Evolutionary conservation across 2,888 invertebrate species (phyloP), one percentile per base, ranked within the genome.

Genomic region (Xestia ashworthii): DNA sequence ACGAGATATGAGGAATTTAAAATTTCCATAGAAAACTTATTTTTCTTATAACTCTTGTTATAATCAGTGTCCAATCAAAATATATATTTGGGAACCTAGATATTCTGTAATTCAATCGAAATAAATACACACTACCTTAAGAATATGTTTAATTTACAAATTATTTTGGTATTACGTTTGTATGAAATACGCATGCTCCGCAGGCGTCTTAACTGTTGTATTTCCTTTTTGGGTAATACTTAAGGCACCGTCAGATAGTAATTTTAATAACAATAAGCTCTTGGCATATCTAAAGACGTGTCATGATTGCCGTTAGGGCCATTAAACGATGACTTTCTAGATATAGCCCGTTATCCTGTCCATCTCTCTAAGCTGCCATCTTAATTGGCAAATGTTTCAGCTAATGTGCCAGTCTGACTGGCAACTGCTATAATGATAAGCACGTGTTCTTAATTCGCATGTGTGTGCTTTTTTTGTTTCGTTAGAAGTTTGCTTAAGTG

Each of bases 301-400:
- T 76, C 80, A 72, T 69, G 74, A 86, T 73, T 83, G 82, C 88
- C 89, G 87, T 88, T 89, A 90, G 80, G 81, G 86, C 90, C 87
- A 92, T 92, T 91, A 91, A 87, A 81, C 78, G 93, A 92, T 92
- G 89, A 89, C 92, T 93, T 93, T 93, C 93, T 93, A 92, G 92
- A 93, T 92, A 91, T 79, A 71, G 85, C 78, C 86, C 84, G 89
- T 88, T 92, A 93, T 92, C 93, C 91, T 91, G 89, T 86, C 88
- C 87, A 91, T 91, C 91, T 87, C 68, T 76, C 74, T 58, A 65
- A 78, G 82, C 76, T 66, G 78, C 82, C 55, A 70, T 85, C 83
- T 89, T 93, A 93, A 93, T 93, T 93, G 91, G 92, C 90, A 87
- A 89, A 90, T 89, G 88, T 91, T 91, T 89, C 85, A 89, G 87